Evolutionary conservation across 2,113 vertebrate genomes (phyloP).

Genomic region (Chaetops frenatus): DNA sequence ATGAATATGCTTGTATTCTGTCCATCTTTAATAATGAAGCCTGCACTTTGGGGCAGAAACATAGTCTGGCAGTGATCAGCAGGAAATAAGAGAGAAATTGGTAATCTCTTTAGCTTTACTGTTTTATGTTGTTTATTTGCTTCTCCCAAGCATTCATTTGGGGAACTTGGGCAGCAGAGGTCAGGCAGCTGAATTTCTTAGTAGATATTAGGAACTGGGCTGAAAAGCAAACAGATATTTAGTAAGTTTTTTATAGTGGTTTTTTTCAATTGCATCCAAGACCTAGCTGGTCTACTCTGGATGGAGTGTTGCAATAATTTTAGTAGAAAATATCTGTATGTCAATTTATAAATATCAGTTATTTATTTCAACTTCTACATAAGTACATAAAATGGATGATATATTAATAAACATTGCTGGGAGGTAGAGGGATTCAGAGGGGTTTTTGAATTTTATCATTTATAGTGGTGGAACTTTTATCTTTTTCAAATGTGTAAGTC

Average conservation of each 20-base stretch:
- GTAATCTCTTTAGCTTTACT: conserved; percentile 60
- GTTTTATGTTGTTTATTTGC: conserved; percentile 30
- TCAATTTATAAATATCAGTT: neutral
- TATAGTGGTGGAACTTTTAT: neutral
- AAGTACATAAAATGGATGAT: neutral
- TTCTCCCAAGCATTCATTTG: conserved; percentile 19
- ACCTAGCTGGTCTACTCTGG: neutral
- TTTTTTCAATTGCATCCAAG: neutral
- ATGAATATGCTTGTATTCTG: conserved; percentile 44
- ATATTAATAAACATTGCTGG: neutral
- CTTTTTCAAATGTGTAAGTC: neutral
- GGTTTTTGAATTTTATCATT: neutral
- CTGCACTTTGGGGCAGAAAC: conserved; percentile 61
- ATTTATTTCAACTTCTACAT: neutral
- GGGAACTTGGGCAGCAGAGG: neutral
- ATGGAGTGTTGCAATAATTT: neutral
- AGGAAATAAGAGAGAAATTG: conserved; percentile 65
- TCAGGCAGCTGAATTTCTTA: conserved; percentile 23
- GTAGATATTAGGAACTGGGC: neutral
- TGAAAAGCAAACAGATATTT: neutral
- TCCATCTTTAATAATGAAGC: conserved; percentile 66
- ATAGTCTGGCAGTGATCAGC: conserved; percentile 58
- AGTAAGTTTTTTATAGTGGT: neutral
- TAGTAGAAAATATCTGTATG: neutral
- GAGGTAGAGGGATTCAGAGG: neutral